These are phyloP conservation scores for Lapara coniferarum DNA, from an alignment of 2,888 invertebrate species.

Conservation along the genomic window DNA sequence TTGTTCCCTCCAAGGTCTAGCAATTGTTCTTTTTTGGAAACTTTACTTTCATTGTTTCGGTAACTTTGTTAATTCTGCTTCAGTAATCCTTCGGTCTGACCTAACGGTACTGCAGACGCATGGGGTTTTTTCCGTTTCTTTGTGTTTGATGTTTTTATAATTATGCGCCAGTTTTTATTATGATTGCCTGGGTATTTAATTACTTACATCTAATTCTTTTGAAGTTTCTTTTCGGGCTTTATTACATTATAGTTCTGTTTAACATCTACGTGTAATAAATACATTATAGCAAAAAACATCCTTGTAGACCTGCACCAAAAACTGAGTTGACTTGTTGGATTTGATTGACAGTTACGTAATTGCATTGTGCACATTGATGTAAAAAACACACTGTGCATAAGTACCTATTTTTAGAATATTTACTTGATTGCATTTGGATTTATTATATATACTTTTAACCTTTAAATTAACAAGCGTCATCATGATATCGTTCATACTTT, in stretches of 20 bases:
- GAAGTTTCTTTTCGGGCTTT: not conserved
- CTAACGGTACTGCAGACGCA: not conserved
- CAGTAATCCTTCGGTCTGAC: not conserved
- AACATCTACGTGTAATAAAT: too few species aligned
- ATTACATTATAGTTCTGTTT: not conserved
- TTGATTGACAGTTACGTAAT: too few species aligned
- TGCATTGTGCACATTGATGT: too few species aligned
- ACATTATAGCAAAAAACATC: too few species aligned
- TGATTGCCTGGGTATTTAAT: slow-evolving; percentile 5
- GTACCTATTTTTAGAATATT: too few species aligned
- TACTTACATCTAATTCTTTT: not conserved
- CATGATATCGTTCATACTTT: too few species aligned
- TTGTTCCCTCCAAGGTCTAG: slow-evolving; percentile 16
- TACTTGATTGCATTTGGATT: too few species aligned
- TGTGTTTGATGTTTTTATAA: slow-evolving; percentile 6
- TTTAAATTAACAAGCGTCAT: too few species aligned
- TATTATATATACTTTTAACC: too few species aligned
- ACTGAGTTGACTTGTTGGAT: too few species aligned
- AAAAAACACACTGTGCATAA: too few species aligned
- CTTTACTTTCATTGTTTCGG: slow-evolving; percentile 13
- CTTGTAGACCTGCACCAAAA: too few species aligned
- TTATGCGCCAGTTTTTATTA: not conserved
- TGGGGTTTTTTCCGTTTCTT: not conserved
- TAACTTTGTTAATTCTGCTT: slow-evolving; percentile 15
- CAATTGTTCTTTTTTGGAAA: slow-evolving; percentile 1